phyloP scores from a whole-genome alignment of 2,113 vertebrate genomes.

The Centrocercus urophasianus region DNA sequence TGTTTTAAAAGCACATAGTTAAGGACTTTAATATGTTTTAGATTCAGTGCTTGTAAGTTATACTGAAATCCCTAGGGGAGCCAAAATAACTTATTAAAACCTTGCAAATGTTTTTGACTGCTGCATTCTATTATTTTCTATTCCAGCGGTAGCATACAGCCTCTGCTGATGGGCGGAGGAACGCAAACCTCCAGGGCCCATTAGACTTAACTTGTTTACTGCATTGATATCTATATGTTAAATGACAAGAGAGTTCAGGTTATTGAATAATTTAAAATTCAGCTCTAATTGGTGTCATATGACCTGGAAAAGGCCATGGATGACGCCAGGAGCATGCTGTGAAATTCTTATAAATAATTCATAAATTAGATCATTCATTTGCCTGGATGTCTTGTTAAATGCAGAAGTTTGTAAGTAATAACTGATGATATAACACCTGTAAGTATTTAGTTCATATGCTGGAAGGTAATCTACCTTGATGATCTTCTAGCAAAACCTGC shows the following conservation, averaged over 20 bases:
- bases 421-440: constrained; percentile 86
- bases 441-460: constrained; percentile 85
- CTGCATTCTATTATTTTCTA: constrained; percentile 77
- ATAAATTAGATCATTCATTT: constrained; percentile 84
- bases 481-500: constrained; percentile 82
- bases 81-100: constrained; percentile 80
- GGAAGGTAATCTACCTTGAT: constrained; percentile 86
- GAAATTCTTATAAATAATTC: constrained; percentile 86
- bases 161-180: constrained; percentile 68
- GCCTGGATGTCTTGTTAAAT: constrained; percentile 81
- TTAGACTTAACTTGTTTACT: constrained; percentile 89
- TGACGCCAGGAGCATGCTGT: constrained; percentile 83
- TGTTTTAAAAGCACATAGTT: constrained; percentile 75
- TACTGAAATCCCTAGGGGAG: constrained; percentile 72
- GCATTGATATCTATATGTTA: constrained; percentile 88
- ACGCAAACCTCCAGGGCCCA: constrained; percentile 81
- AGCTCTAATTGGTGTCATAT: constrained; percentile 87
- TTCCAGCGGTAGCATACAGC: constrained; percentile 66
- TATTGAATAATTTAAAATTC: constrained; percentile 90
- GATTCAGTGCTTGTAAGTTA: constrained; percentile 76
- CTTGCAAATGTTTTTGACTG: constrained; percentile 76
- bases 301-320: constrained; percentile 86
- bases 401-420: constrained; percentile 84
- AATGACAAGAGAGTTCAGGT: constrained; percentile 87
- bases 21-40: constrained; percentile 80